Percentiles rank a stretch among this genome's conserved stretches.
These are phyloP conservation scores for Otus sunia DNA, from an alignment of 2,113 vertebrate species.

Conservation along the genomic window DNA sequence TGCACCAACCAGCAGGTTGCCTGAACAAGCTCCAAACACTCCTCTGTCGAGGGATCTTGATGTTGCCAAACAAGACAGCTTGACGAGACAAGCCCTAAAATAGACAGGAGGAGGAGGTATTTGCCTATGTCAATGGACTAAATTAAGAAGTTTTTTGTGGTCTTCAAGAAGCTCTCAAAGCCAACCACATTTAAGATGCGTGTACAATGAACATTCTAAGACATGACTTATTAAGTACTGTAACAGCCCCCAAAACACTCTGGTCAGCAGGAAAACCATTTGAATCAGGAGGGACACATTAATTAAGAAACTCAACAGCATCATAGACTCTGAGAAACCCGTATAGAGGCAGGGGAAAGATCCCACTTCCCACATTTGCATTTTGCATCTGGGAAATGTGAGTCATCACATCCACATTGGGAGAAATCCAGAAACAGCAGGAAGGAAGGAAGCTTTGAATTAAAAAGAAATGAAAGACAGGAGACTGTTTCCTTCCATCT, in stretches of 20 bases:
- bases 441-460: not conserved
- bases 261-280: not conserved
- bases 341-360: not conserved
- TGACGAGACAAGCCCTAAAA: not conserved
- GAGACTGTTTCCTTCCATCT: not conserved
- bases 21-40: not conserved
- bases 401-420: not conserved
- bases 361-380: not conserved
- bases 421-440: constrained; percentile 17
- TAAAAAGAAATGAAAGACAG: not conserved
- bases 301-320: not conserved
- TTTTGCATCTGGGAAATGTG: constrained; percentile 33
- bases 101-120: not conserved
- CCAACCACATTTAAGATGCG: not conserved
- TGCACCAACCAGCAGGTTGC: not conserved
- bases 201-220: not conserved
- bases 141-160: not conserved
- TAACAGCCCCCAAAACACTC: not conserved
- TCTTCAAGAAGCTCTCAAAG: not conserved
- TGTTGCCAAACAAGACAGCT: not conserved
- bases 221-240: not conserved
- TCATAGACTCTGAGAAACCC: not conserved
- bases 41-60: not conserved
- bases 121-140: not conserved
- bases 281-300: not conserved